Conservation (phyloP, 2,113 vertebrate species). For the Columba livia region DNA sequence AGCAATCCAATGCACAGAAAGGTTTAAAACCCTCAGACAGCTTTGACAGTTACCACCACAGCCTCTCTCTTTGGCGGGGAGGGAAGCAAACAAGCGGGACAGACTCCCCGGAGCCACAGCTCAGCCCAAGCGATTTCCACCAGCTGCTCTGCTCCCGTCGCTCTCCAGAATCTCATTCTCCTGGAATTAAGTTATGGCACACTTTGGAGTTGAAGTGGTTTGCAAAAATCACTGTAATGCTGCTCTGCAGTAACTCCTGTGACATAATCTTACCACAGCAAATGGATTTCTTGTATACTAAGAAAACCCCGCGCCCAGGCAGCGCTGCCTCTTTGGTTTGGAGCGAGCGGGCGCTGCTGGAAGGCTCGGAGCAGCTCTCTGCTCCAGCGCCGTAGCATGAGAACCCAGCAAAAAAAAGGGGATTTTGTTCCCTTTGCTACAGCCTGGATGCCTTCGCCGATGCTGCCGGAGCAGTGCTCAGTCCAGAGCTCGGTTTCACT, state of each 20-base stretch:
- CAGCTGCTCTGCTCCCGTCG: neutral
- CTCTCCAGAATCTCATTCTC: conserved; percentile 1
- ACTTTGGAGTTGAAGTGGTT: neutral
- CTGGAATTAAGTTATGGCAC: conserved; percentile 8
- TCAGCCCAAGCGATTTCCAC: neutral
- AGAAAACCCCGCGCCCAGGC: neutral
- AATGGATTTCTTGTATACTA: conserved; percentile 21
- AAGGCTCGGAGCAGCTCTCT: neutral
- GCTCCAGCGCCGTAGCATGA: neutral
- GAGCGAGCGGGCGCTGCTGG: neutral
- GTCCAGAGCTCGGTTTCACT: neutral
- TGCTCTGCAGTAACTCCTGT: neutral
- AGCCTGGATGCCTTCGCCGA: neutral
- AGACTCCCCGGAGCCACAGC: neutral
- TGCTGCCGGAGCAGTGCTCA: accelerated
- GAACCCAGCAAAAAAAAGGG: neutral
- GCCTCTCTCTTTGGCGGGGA: neutral
- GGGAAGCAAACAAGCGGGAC: neutral
- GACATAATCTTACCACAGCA: neutral
- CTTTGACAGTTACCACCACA: neutral
- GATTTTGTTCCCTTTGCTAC: neutral
- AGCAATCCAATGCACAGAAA: neutral
- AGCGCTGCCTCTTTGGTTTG: neutral
- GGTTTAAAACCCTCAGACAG: neutral
- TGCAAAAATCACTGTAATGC: neutral